Evolutionary conservation across 2,888 invertebrate genomes (phyloP).

Genomic region (Cataglyphis rosenhaueri): DNA sequence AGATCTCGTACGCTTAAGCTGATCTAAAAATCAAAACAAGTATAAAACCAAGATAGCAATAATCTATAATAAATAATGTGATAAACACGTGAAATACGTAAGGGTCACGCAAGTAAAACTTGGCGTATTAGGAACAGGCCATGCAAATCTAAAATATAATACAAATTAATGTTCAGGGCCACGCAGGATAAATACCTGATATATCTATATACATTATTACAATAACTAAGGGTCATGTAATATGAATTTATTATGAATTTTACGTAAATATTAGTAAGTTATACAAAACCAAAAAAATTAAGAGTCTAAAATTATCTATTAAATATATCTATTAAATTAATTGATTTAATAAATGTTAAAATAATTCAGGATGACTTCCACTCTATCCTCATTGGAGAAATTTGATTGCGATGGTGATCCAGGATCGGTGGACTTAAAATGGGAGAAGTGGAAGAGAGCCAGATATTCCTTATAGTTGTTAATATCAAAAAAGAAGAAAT

Average conservation of each 20-base stretch:
- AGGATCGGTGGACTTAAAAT: background rate
- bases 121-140: background rate
- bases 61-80: too few relatives aligned
- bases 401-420: background rate
- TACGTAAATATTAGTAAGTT: background rate
- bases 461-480: background rate
- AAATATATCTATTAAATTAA: background rate
- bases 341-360: background rate
- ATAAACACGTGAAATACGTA: background rate
- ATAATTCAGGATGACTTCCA: background rate
- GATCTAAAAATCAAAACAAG: too few relatives aligned
- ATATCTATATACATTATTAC: background rate
- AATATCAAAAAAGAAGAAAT: background rate
- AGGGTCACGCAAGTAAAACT: background rate
- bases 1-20: too few relatives aligned
- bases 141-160: too few relatives aligned
- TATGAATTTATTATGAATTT: background rate
- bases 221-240: background rate
- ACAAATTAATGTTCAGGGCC: background rate
- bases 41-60: too few relatives aligned
- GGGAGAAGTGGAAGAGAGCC: background rate
- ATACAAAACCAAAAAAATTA: background rate
- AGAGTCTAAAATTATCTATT: background rate
- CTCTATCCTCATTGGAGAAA: background rate
- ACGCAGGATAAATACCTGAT: background rate